Conservation (phyloP, 2,113 vertebrate species). For the Tricholaema leucomelas region DNA sequence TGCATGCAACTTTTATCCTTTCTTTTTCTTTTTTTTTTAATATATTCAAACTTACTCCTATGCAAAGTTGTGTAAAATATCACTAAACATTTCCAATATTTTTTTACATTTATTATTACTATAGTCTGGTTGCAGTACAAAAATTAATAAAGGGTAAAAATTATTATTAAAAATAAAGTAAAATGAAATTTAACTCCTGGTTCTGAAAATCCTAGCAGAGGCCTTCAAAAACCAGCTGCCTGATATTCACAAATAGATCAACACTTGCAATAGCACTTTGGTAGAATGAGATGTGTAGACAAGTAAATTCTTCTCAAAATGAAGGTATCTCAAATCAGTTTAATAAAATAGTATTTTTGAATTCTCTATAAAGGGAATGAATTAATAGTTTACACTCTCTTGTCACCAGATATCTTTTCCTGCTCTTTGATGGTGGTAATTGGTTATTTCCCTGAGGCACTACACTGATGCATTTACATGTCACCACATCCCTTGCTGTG, state of each 20-base stretch:
- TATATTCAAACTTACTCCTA: neutral
- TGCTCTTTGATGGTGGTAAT: conserved; percentile 57
- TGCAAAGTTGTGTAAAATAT: neutral
- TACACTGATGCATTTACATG: conserved; percentile 8
- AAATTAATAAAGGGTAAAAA: neutral
- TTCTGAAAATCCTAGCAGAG: neutral
- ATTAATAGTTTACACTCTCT: conserved; percentile 59
- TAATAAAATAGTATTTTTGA: conserved; percentile 48
- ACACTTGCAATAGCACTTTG: neutral
- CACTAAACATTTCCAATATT: neutral
- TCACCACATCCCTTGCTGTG: neutral
- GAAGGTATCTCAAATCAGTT: conserved; percentile 30
- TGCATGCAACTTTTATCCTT: neutral
- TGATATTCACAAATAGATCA: neutral
- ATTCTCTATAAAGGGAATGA: conserved; percentile 62
- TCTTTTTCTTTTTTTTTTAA: neutral
- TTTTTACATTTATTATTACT: neutral
- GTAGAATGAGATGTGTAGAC: neutral
- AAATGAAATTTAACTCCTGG: neutral
- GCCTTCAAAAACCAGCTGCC: neutral
- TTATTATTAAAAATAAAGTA: neutral
- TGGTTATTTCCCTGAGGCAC: conserved; percentile 47
- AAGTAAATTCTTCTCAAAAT: conserved; percentile 22
- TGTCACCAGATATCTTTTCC: conserved; percentile 36
- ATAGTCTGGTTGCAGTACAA: accelerated